Evolutionary conservation across 2,113 vertebrate species (phyloP).

Genomic region (Pseudorasbora parva): DNA sequence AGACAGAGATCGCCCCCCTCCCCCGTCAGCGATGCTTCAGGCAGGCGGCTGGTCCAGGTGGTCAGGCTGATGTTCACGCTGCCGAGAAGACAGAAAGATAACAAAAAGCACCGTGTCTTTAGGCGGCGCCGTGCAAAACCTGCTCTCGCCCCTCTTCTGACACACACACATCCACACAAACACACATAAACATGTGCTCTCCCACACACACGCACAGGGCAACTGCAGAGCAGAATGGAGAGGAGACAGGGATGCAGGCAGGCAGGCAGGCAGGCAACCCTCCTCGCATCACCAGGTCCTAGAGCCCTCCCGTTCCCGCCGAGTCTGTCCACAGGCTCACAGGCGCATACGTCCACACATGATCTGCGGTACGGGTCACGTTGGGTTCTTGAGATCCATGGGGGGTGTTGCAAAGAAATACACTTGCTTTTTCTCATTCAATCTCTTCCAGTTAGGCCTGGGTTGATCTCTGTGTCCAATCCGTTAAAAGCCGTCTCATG

Average conservation of each 20-base stretch:
- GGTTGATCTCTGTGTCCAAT: constrained; percentile 53
- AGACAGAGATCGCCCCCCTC: constrained; percentile 51
- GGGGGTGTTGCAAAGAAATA: constrained; percentile 26
- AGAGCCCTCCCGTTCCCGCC: constrained; percentile 61
- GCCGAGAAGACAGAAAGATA: constrained; percentile 35
- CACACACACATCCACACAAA: constrained; percentile 44
- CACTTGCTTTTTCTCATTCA: constrained; percentile 5
- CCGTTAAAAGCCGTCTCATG: constrained; percentile 62
- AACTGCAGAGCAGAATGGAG: constrained; percentile 72
- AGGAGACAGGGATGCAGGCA: constrained; percentile 67
- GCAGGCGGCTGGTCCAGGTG: constrained; percentile 63
- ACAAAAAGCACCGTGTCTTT: constrained; percentile 41
- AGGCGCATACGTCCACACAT: not conserved
- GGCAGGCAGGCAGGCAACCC: constrained; percentile 59
- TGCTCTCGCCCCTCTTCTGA: constrained; percentile 52
- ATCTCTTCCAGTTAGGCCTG: constrained; percentile 37
- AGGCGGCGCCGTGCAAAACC: constrained; percentile 50
- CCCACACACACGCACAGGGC: constrained; percentile 59
- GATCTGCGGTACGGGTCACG: not conserved
- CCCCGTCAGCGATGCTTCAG: constrained; percentile 51
- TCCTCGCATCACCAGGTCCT: constrained; percentile 74
- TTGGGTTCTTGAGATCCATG: not conserved
- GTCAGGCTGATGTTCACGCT: constrained; percentile 48
- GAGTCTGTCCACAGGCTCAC: not conserved
- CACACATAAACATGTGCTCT: constrained; percentile 36